Conservation (phyloP, 1,140 invertebrate genomes). For the Gerris buenoi region DNA sequence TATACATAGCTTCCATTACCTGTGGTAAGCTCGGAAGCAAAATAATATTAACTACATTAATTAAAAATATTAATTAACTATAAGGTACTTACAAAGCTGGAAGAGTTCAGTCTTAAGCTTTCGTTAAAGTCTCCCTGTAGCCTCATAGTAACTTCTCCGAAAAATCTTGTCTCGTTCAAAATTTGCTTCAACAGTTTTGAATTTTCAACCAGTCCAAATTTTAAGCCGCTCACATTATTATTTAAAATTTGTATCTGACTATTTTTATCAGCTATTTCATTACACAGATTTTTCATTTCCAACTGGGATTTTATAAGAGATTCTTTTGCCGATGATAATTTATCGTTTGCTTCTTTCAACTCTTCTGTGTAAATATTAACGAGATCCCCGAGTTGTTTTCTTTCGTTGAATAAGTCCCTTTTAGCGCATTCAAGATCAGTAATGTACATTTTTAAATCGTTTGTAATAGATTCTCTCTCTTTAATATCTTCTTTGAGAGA, state of each 20-base stretch:
- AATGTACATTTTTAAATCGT: too few species aligned
- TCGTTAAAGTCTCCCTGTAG: neutral
- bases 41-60: too few species aligned
- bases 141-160: neutral
- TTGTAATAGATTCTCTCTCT: neutral
- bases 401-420: neutral
- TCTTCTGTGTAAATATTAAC: neutral
- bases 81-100: too few species aligned
- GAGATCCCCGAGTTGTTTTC: neutral
- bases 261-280: neutral
- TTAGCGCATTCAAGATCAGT: neutral
- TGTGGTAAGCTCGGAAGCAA: too few species aligned
- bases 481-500: neutral
- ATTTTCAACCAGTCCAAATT: neutral
- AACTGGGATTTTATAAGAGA: too few species aligned
- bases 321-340: too few species aligned
- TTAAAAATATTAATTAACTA: too few species aligned
- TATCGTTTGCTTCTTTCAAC: too few species aligned
- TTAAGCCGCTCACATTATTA: neutral
- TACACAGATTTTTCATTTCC: neutral
- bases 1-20: too few species aligned
- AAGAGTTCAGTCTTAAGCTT: too few species aligned
- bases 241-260: neutral
- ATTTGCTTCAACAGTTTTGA: neutral
- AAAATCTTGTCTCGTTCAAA: neutral